A percentile compares a stretch with the other conserved stretches of the same genome.
Conservation (phyloP, 2,888 invertebrate genomes). For the Crocallis elinguaria region DNA sequence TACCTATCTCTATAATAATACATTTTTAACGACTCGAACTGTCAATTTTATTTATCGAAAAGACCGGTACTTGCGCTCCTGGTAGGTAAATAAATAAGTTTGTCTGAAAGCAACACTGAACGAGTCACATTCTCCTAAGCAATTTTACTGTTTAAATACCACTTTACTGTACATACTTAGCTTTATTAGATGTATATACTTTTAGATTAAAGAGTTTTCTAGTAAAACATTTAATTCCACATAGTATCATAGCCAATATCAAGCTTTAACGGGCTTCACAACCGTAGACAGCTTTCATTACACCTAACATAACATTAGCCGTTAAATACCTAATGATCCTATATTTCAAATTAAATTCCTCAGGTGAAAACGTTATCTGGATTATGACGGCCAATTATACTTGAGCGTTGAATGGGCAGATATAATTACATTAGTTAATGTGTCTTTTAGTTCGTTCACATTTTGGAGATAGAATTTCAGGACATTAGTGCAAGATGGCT, state of each 20-base stretch:
- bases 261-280: slow-evolving; percentile 39
- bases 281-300: slow-evolving; percentile 41
- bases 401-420: slow-evolving; percentile 1
- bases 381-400: slow-evolving; percentile 29
- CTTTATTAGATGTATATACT: no score
- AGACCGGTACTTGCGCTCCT: no score
- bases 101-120: no score
- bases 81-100: no score
- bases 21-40: no score
- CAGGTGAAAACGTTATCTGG: slow-evolving; percentile 37
- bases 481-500: not conserved
- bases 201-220: no score
- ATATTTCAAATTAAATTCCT: slow-evolving; percentile 34
- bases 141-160: no score
- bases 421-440: not conserved
- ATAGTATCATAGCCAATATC: slow-evolving; percentile 24
- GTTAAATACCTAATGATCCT: slow-evolving; percentile 31
- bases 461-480: not conserved
- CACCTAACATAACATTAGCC: slow-evolving; percentile 30
- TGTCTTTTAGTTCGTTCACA: not conserved
- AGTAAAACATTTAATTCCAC: slow-evolving; percentile 8
- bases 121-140: no score
- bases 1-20: no score
- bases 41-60: no score
- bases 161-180: no score